These are phyloP conservation scores for Centruroides sculpturatus DNA, from an alignment of 1,140 invertebrate species.

Conservation along the genomic window DNA sequence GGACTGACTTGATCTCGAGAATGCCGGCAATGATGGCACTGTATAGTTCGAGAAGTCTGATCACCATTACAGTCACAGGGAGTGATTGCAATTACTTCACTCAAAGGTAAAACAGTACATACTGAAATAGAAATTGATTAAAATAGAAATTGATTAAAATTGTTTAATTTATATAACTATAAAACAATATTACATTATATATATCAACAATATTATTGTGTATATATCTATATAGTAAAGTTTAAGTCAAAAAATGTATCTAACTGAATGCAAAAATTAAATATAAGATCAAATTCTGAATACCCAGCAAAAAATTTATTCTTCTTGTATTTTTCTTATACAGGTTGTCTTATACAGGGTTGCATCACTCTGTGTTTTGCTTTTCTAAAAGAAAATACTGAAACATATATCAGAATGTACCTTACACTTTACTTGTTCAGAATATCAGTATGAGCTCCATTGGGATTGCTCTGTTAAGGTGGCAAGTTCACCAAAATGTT, in stretches of 20 bases:
- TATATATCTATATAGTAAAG: neutral
- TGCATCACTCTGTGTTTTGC: too few species aligned
- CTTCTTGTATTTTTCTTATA: too few species aligned
- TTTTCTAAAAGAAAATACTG: too few species aligned
- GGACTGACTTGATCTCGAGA: neutral
- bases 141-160: neutral
- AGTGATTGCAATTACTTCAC: constrained; percentile 1
- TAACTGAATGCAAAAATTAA: too few species aligned
- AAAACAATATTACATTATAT: neutral
- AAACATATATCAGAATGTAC: too few species aligned
- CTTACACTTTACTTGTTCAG: too few species aligned
- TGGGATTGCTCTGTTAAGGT: too few species aligned
- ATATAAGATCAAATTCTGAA: too few species aligned
- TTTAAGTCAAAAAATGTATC: too few species aligned
- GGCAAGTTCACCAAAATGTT: neutral
- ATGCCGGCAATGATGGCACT: constrained; percentile 2
- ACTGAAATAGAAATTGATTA: neutral
- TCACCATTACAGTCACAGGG: constrained; percentile 9
- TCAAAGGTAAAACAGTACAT: neutral
- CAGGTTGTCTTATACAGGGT: too few species aligned
- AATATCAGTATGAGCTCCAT: too few species aligned
- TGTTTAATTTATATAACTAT: neutral
- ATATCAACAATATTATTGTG: neutral
- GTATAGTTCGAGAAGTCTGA: neutral
- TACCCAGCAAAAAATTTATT: too few species aligned